Evolutionary conservation across 1,140 invertebrate genomes (phyloP), one percentile per base, ranked within the genome.

Genomic region (Monomorium pharaonis): DNA sequence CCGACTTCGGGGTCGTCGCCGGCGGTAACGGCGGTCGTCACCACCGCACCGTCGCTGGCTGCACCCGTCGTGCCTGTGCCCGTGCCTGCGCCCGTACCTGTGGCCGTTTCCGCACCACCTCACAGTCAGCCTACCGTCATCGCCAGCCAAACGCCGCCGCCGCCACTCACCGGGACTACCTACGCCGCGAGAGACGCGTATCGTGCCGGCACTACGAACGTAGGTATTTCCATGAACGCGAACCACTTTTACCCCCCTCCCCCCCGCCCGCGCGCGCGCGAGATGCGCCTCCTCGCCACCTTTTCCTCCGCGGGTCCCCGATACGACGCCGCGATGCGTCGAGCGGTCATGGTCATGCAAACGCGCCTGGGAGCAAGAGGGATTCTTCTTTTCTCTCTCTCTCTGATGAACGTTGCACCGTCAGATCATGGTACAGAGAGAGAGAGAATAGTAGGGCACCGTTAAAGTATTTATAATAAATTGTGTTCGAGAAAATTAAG

Each of bases 71-170:
- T 47, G 27, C 37, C 75, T 44, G 65, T 86, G n/a, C 30, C 87
- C 24, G 49, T 47, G 16, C 30, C 72, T 24, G 56, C 9, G 24
- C 88, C 63, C 42, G 78, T 60, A 62, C 74, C 90, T 47, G 78
- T 83, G 10, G 67, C 88, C 42, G 58, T 80, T n/a, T 27, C 87
- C 33, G 49, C 44, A 42, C 30, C 75, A 56, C 80, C 89, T 37
- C 67, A 80, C 27, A 54, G 91, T 42, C 89, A 91, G 47, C 92
- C 85, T 42, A 78, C 87, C 18, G 70, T 88, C 44, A 88, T 93
- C 72, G 91, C 94, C 85, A 94, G 94, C 89, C 93, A 94, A 90
- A 94, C 94, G 33, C 93, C 94, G 86, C 93, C 88, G 56, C 92
- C 92, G 86, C 92, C 92, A 27, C 90, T 90, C 65, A 91, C 89